Base-by-base conservation (phyloP, 2,797 vertebrate species). In the Labeo calbasu region DNA sequence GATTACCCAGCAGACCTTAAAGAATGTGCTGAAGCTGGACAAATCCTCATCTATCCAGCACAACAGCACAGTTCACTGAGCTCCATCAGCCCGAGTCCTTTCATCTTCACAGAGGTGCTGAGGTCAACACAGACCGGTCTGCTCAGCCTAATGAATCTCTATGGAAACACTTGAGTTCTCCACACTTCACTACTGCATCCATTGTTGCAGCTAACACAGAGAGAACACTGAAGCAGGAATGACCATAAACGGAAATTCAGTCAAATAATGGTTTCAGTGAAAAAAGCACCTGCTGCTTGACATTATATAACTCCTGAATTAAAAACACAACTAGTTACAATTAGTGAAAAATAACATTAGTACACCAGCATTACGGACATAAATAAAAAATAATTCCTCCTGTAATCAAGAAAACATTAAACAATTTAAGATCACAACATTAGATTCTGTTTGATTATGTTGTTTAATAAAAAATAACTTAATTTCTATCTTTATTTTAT, bases 1-100 rank as follows among this genome's bases (percentile, higher is more conserved):
- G 70, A 86, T 85, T 88, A 82, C 59, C 83, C 86, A 87, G 78
- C 85, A 89, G 89, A 88, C 86, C 82, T 85, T 83, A 85, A 88
- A 84, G 66, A 86, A 86, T 88, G 86, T 83, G 77, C 76, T 71
- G 68, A 81, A 77, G 23, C 51, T 66, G 71, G 81, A 82, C 71
- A 76, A 70, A 82, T 73, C 80, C 55, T 61, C 57, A 51, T 66
- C 46, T 32, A 43, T 14, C 77, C 51, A 53, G 36, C 46, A 69
- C 36, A 53, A 79, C 66, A 59, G 32, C 61, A 75, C 65, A 46
- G 53, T 61, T 83, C 73, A 81, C 40, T 82, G 81, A 79, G 28
- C 81, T 55, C 68, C 21, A 78, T 77, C 55, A 36, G 69, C 46
- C 68, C 8, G 15, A 73, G 50, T 40, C 72, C 68, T 76, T 69